Conservation (phyloP, 2,797 vertebrate genomes). For the Platalea minor region DNA sequence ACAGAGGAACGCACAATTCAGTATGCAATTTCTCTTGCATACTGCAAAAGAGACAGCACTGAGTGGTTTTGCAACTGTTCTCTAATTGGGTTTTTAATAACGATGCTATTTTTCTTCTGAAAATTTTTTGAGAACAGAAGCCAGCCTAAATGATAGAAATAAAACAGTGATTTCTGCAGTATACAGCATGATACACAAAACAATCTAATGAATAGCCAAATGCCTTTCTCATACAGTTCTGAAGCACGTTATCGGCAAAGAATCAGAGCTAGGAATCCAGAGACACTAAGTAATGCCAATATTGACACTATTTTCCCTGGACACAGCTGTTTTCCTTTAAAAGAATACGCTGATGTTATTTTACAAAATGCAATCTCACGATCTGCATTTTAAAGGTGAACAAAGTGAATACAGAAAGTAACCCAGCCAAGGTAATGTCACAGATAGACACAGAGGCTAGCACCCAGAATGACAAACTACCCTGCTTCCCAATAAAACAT, state of each 20-base stretch:
- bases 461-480: background rate
- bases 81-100: background rate
- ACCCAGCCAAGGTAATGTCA: background rate
- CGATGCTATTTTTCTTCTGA: background rate
- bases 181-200: background rate
- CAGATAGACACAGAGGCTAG: background rate
- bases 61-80: background rate
- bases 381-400: background rate
- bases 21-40: background rate
- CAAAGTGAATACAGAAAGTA: background rate
- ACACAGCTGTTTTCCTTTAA: background rate
- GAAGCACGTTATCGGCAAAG: background rate
- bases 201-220: background rate
- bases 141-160: background rate
- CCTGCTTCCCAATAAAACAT: background rate
- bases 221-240: background rate
- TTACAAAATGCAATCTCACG: background rate
- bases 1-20: background rate
- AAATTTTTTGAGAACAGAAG: background rate
- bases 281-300: background rate
- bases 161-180: background rate
- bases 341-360: background rate
- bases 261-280: background rate
- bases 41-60: background rate
- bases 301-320: background rate